Conservation (phyloP, 2,797 vertebrate genomes). For the Sciaenops ocellatus region DNA sequence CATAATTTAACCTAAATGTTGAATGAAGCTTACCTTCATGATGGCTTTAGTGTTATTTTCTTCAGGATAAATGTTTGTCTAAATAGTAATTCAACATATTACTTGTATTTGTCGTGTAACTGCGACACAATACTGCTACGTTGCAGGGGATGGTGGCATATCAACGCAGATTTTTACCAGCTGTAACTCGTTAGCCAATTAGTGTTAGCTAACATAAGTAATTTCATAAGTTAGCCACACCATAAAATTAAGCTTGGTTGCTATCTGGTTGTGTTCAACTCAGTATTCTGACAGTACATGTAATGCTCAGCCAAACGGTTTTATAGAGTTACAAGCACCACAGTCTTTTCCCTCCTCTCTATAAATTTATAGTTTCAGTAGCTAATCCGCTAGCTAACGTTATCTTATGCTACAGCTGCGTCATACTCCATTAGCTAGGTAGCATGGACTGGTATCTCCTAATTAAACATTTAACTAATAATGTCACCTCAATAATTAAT, state of each 20-base stretch:
- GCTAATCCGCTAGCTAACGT: background rate
- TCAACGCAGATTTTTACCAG: background rate
- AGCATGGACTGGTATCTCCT: background rate
- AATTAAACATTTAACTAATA: background rate
- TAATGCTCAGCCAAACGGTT: background rate
- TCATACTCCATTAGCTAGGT: background rate
- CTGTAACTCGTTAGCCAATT: background rate
- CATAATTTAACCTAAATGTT: background rate
- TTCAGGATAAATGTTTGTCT: no score
- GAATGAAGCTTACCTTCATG: background rate
- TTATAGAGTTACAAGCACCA: background rate
- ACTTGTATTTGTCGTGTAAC: accelerated
- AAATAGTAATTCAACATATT: background rate
- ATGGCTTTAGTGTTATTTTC: background rate
- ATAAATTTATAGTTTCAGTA: background rate
- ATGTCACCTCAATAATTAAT: background rate
- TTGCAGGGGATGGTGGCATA: no score
- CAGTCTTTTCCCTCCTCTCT: no score
- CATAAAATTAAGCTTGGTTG: background rate
- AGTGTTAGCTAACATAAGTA: no score
- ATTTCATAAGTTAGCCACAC: no score
- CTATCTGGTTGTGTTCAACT: background rate
- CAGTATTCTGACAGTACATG: background rate
- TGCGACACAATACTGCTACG: no score
- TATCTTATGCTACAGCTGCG: background rate